Base-by-base conservation (phyloP, 2,113 vertebrate species). In the Casuarius casuarius region DNA sequence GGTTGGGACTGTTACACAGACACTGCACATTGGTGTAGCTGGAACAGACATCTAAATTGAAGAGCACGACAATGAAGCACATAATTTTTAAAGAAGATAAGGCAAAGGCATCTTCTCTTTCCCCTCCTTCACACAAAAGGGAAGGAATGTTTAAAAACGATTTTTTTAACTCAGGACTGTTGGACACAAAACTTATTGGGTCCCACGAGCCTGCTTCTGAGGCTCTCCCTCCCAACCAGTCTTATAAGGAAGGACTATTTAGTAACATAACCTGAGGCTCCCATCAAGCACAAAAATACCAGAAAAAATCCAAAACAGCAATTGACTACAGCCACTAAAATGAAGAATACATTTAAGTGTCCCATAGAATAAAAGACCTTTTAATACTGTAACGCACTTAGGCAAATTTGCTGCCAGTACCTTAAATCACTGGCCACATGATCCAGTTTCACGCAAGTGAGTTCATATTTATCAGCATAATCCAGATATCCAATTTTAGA, bases 401-500 rank as follows among this genome's bases (percentile, higher is more conserved):
- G 42, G 21, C 22, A 61, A 63, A 84, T 81, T 80, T 80, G 66
- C 11, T 75, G 11, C 29, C 56, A 35, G 7, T 56, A 70, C 58
- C 73, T 74, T 62, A 76, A 82, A 66, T 44, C 40, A 87, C 66
- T 38, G 66, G 48, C 26, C 13, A 4, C 23, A 52, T n/a, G 70
- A 82, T 63, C 46, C 40, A 38, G 35, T 70, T 81, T 76, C 81
- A 89, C 7, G 28, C 26, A 48, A 67, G 17, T 0, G 0, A 76
- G n/a, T 40, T 86, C 7, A 49, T 56, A 44, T 78, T 66, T 73
- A 52, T 59, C 33, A 70, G 49, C 21, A 29, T 22, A 72, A 84
- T 0, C 0, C 49, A 87, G 44, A 62, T 7, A 12, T 2, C 5
- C 40, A 6, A 62, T 13, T 42, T 42, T 8, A 66, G 10, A 25